Evolutionary conservation across 2,888 invertebrate genomes (phyloP), one percentile per base, ranked within the genome.

Genomic region (Iselma pallidipennis): DNA sequence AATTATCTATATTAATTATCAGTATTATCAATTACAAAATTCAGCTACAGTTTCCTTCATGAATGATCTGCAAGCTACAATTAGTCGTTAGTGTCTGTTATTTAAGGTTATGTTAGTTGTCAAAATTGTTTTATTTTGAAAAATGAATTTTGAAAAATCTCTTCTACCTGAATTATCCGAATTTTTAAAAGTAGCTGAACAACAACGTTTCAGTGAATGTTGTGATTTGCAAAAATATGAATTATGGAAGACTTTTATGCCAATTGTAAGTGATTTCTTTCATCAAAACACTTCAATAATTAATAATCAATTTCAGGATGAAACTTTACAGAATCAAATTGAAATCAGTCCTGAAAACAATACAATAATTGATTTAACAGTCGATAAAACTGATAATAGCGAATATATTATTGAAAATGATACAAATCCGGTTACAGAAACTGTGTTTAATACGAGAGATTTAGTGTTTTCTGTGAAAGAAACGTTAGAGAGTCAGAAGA

Each of bases 171-270:
- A 55, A 14, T 28, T 63, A 9, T 4, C 59, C 6, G 19, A 59
- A 12, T 63, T 63, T 49, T 4, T 63, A 29, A 49, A 52, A 63
- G 33, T 53, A 9, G 59, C 59, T 1, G 23, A 63, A 56, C 56
- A 23, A 25, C 58, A 62, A 55, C 12, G 14, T 1, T 45, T 4
- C 12, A 19, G 21, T 49, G 33, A 31, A 29, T 49, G 53, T 12
- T 63, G 59, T 49, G 28, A 63, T 49, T 53, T 59, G 23, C 21
- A 53, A 12, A 16, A 33, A 9, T 48, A 59, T 26, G 25, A 56
- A 49, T 42, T 21, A n/a, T 63, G 63, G 63, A 52, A 25, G 10
- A 48, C 37, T 48, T 42, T 59, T n/a, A 25, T 59, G 26, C 55
- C 54, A 7, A 21, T 55, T 53, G 55, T 59, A 26, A 50, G 14